A percentile compares a stretch with the other conserved stretches of the same genome.
Conservation (phyloP, 1,140 invertebrate genomes). For the Drosophila nikananu region DNA sequence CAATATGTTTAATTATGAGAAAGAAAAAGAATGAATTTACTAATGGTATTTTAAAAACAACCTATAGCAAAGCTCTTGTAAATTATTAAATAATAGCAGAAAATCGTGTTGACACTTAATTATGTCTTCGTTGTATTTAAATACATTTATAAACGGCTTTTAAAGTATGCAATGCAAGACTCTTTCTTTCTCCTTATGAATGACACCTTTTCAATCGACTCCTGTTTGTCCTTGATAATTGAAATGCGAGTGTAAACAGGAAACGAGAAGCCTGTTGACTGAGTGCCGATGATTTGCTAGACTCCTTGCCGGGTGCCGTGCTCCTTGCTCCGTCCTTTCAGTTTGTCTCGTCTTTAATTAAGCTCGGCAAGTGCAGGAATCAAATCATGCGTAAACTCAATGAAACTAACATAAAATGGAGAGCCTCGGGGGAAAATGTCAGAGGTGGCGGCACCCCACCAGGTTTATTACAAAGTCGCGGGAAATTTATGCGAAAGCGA, state of each 20-base stretch:
- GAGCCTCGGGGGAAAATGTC: neutral
- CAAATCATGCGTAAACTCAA: constrained; percentile 69
- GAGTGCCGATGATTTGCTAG: constrained; percentile 28
- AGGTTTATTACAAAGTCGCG: constrained; percentile 70
- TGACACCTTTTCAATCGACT: constrained; percentile 55
- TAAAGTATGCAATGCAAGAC: too few relatives aligned
- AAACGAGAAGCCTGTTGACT: constrained; percentile 17
- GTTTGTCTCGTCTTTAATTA: constrained; percentile 57
- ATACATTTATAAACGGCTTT: neutral
- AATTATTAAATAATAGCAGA: neutral
- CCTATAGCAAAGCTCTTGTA: neutral
- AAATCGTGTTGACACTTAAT: neutral
- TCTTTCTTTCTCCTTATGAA: neutral
- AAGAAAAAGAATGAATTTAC: too few relatives aligned
- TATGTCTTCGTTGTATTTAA: neutral
- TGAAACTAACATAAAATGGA: constrained; percentile 69
- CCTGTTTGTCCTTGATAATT: constrained; percentile 69
- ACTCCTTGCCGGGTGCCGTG: neutral
- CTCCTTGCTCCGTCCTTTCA: constrained; percentile 30
- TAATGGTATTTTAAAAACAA: too few relatives aligned
- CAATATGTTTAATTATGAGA: too few relatives aligned
- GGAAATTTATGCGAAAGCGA: constrained; percentile 78
- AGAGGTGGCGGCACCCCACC: neutral
- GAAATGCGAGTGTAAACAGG: constrained; percentile 43
- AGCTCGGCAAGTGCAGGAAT: constrained; percentile 55